Evolutionary conservation across 2,888 invertebrate species (phyloP).

Genomic region (Adelphocoris suturalis): DNA sequence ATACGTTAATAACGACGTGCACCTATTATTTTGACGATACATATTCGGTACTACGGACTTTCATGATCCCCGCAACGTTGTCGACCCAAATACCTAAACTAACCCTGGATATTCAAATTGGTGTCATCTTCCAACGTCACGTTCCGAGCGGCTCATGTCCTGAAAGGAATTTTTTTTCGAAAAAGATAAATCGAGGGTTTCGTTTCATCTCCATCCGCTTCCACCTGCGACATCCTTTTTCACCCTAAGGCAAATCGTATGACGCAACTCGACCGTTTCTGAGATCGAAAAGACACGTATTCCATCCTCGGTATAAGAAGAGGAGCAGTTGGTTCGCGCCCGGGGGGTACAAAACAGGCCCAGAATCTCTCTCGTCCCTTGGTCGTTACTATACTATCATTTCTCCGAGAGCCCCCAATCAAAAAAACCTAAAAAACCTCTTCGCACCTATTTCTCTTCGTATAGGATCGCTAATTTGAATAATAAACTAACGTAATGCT

Average conservation of each 20-base stretch:
- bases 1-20: too few species aligned
- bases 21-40: too few species aligned
- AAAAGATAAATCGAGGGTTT: neutral
- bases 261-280: constrained; percentile 30
- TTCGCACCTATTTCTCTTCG: constrained; percentile 48
- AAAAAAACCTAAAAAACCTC: constrained; percentile 34
- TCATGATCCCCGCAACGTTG: too few species aligned
- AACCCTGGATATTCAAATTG: too few species aligned
- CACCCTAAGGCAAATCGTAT: neutral
- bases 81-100: too few species aligned
- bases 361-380: neutral
- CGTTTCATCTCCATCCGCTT: constrained; percentile 27
- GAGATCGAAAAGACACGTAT: constrained; percentile 17
- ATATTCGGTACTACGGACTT: too few species aligned
- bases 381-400: constrained; percentile 34
- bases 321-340: neutral
- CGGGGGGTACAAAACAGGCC: neutral
- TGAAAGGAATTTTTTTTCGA: neutral
- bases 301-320: neutral
- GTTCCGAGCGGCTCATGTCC: too few species aligned
- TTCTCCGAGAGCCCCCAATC: constrained; percentile 36
- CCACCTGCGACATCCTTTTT: constrained; percentile 50
- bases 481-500: constrained; percentile 51
- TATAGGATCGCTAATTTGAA: constrained; percentile 55
- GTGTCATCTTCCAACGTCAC: too few species aligned